Conservation (phyloP, 2,113 vertebrate genomes). For the Chaetodon trifascialis region DNA sequence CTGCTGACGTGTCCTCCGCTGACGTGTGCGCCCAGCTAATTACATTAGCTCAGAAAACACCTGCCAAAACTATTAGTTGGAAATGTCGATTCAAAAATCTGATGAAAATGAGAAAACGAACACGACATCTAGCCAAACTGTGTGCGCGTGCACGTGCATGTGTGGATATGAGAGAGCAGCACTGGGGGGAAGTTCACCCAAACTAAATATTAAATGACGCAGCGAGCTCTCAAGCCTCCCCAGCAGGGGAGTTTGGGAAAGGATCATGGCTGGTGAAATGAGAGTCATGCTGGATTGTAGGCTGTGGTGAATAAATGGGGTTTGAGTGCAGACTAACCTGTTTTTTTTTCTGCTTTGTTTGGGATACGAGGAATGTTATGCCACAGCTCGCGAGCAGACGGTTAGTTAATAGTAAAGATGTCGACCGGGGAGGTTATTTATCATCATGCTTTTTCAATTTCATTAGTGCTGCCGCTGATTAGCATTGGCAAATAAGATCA, state of each 20-base stretch:
- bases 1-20: neutral
- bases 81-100: slow-evolving; percentile 1
- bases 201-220: slow-evolving; percentile 74
- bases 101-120: slow-evolving; percentile 10
- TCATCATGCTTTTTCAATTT: neutral
- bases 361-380: slow-evolving; percentile 12
- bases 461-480: slow-evolving; percentile 31
- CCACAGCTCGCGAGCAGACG: slow-evolving; percentile 10
- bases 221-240: slow-evolving; percentile 40
- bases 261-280: slow-evolving; percentile 60
- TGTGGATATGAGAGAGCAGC: slow-evolving; percentile 29
- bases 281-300: slow-evolving; percentile 47
- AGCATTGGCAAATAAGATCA: slow-evolving; percentile 12
- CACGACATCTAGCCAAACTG: neutral
- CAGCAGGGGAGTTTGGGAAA: slow-evolving; percentile 43
- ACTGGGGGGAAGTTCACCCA: slow-evolving; percentile 19
- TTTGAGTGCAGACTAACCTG: slow-evolving; percentile 21
- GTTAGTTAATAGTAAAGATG: slow-evolving; percentile 14
- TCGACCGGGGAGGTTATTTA: neutral
- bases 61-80: neutral
- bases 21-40: neutral
- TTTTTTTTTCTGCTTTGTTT: slow-evolving; percentile 40
- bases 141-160: neutral
- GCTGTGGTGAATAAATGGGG: slow-evolving; percentile 53
- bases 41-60: neutral